Base-by-base conservation (phyloP, 2,888 invertebrate genomes). In the Cheilosia pagana region DNA sequence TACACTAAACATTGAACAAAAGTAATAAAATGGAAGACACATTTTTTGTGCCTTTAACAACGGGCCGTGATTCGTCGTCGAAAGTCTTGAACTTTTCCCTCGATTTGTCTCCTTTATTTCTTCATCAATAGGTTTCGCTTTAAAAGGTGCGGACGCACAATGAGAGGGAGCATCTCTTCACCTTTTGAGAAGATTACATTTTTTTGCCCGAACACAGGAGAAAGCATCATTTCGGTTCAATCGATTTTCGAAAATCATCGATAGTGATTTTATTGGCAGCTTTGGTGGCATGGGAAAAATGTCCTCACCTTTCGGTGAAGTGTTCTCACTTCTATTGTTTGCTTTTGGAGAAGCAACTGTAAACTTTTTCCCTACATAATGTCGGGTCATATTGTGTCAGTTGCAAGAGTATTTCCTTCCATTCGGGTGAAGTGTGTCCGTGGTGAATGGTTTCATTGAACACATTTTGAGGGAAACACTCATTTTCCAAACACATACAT, bases 221-320 rank as follows among this genome's bases (percentile, higher is more conserved):
- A 55, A 35, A 41, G 7, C 41, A 43, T 41, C 41, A 41, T 41
- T 50, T 71, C 63, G 50, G 55, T 78, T 57, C 43, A 35, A 79
- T 79, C 78, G 72, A 78, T 72, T 65, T 78, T 72, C 3, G 21
- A 12, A 31, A 63, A 62, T 43, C 57, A 55, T 77, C 55, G 71
- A 77, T 78, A 63, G 48, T 63, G 65, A 65, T 72, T 78, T 63
- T 25, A 50, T 28, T 59, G 52, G 43, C 28, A 41, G 57, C 41
- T 55, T 35, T 50, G 31, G 14, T 14, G 28, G n/a, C 12, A 23
- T 12, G 12, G 5, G 6, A 5, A 50, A 31, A 53, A 8, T 6
- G 8, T 4, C 31, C 1, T 8, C 8, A n/a, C n/a, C 16, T 35
- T 0, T 39, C 39, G 41, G 53, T 62, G 19, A 8, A 21, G 62